Percentiles rank a stretch among this genome's conserved stretches.
Evolutionary conservation across 2,113 vertebrate species (phyloP).

Genomic region (Passer montanus): DNA sequence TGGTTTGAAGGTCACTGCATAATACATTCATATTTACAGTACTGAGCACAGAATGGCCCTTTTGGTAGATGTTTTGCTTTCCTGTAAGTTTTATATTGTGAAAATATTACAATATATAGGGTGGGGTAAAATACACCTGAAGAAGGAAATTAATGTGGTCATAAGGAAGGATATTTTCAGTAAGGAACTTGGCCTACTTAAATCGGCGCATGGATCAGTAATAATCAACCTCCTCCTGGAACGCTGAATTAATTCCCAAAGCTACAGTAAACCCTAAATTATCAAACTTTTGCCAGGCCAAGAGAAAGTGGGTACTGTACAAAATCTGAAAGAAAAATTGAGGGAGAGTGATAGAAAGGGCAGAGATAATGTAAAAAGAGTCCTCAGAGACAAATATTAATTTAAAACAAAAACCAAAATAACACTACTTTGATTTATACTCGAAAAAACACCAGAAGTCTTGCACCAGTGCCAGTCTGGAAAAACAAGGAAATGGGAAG

Average conservation of each 20-base stretch:
- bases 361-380: not conserved
- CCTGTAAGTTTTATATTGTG: not conserved
- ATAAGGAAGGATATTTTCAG: not conserved
- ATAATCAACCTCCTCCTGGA: not conserved
- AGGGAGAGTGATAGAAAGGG: not conserved
- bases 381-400: not conserved
- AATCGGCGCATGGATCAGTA: not conserved
- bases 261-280: not conserved
- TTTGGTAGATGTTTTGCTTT: not conserved
- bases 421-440: not conserved
- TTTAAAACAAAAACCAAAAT: not conserved
- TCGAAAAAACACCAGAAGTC: not conserved
- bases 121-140: not conserved
- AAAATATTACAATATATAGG: not conserved
- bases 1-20: constrained; percentile 41
- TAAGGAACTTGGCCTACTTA: not conserved
- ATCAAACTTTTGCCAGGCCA: not conserved
- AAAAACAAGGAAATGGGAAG: not conserved
- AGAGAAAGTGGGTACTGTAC: not conserved
- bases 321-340: not conserved
- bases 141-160: not conserved
- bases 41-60: not conserved
- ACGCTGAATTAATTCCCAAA: not conserved
- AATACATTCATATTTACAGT: not conserved
- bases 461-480: not conserved